These are phyloP conservation scores for human DNA, from an alignment of 2,113 vertebrate genomes.

Conservation along the genomic window DNA sequence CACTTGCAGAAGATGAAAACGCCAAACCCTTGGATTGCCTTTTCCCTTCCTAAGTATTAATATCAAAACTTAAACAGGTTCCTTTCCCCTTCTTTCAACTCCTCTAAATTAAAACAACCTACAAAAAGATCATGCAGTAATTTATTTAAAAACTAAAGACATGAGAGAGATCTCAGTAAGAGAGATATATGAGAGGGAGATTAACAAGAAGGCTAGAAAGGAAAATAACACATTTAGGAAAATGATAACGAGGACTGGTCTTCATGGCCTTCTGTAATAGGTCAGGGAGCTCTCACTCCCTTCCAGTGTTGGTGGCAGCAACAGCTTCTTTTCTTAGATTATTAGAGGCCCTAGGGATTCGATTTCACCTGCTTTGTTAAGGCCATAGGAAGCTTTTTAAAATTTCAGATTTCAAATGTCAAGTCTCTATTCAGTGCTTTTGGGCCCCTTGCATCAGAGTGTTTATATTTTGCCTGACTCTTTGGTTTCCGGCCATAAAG, in stretches of 20 bases:
- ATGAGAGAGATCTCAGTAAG: not conserved
- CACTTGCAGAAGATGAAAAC: not conserved
- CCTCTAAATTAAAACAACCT: not conserved
- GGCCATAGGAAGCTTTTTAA: constrained; percentile 9
- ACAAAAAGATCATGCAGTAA: not conserved
- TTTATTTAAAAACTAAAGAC: constrained; percentile 16
- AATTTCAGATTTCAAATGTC: constrained; percentile 47
- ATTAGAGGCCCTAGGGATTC: not conserved
- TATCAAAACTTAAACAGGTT: not conserved
- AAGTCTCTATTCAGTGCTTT: not conserved
- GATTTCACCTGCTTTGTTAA: constrained; percentile 26
- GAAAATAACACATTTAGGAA: not conserved
- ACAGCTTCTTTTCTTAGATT: not conserved
- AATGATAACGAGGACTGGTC: not conserved
- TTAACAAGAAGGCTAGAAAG: not conserved
- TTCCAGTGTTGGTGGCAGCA: not conserved
- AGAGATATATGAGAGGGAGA: not conserved
- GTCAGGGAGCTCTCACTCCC: not conserved
- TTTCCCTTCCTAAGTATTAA: not conserved
- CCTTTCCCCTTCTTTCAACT: not conserved
- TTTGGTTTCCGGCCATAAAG: not conserved
- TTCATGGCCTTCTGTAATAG: not conserved
- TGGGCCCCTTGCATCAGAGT: not conserved
- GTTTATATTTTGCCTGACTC: not conserved
- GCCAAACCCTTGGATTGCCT: not conserved